Conservation (phyloP, 53 echinoderm and acorn worm species). For the Echinometra lucunter region DNA sequence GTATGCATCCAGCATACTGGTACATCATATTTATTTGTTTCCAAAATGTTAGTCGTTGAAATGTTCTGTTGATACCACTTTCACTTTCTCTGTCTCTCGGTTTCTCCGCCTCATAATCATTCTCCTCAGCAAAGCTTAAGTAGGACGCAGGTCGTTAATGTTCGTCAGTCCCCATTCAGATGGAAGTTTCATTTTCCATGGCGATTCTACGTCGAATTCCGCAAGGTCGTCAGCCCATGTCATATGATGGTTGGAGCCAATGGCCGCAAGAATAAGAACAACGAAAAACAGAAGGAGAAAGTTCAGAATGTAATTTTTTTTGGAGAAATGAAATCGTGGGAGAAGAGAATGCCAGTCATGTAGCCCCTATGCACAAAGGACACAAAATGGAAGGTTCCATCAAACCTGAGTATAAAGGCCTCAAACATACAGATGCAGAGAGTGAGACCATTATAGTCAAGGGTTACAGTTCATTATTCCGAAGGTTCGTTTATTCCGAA, state of each 20-base stretch:
- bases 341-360: conserved; percentile 27
- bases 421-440: background rate
- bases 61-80: background rate
- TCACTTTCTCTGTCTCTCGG: background rate
- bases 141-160: conserved; percentile 52
- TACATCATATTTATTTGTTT: background rate
- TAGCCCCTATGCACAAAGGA: background rate
- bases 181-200: conserved; percentile 83
- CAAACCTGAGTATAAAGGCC: background rate
- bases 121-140: conserved; percentile 40
- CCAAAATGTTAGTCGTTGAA: background rate
- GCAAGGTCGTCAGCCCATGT: conserved; percentile 75
- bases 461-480: background rate
- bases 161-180: conserved; percentile 74
- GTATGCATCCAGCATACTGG: no score
- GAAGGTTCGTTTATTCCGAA: no score
- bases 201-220: conserved; percentile 76
- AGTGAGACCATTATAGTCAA: background rate
- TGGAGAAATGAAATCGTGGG: background rate
- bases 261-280: conserved; percentile 59
- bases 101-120: conserved; percentile 9
- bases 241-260: conserved; percentile 30
- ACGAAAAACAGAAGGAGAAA: conserved; percentile 49
- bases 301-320: conserved; percentile 43
- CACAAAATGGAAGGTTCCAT: background rate